Percentiles rank a stretch among this genome's conserved stretches.
These are phyloP conservation scores for Myiothlypis chrysogaster DNA, from an alignment of 2,797 vertebrate species.

Conservation along the genomic window DNA sequence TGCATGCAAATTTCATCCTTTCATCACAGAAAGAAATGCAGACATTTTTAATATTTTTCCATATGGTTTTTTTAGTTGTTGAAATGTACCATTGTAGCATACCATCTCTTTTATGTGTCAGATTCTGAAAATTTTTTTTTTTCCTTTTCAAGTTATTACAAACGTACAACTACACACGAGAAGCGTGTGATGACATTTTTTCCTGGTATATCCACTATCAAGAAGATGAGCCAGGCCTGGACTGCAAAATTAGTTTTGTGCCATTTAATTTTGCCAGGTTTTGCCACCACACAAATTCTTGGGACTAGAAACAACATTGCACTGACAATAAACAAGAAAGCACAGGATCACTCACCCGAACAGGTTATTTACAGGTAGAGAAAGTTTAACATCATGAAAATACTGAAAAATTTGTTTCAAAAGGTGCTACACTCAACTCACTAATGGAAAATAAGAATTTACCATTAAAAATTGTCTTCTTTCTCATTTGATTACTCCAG, in stretches of 20 bases:
- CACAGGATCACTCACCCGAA: neutral
- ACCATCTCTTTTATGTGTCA: neutral
- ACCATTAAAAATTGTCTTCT: neutral
- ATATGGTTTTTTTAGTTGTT: rapidly evolving
- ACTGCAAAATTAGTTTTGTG: neutral
- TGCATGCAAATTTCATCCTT: too few species aligned
- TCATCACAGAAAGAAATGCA: too few species aligned
- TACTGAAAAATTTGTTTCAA: neutral
- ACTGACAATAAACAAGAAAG: neutral
- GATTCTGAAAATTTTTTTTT: neutral
- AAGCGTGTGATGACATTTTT: neutral
- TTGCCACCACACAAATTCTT: neutral
- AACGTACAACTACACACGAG: neutral
- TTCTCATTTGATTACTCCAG: neutral
- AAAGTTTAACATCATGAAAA: neutral
- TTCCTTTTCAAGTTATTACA: neutral
- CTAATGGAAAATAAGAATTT: neutral
- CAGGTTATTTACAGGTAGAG: neutral
- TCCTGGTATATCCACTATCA: neutral
- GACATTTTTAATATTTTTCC: neutral
- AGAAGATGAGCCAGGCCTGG: neutral
- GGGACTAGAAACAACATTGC: too few species aligned
- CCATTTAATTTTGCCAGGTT: neutral
- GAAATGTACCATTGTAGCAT: neutral
- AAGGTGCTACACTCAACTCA: neutral